Evolutionary conservation across 2,888 invertebrate genomes (phyloP), one percentile per base, ranked within the genome.

Genomic region (Ormia ochracea): DNA sequence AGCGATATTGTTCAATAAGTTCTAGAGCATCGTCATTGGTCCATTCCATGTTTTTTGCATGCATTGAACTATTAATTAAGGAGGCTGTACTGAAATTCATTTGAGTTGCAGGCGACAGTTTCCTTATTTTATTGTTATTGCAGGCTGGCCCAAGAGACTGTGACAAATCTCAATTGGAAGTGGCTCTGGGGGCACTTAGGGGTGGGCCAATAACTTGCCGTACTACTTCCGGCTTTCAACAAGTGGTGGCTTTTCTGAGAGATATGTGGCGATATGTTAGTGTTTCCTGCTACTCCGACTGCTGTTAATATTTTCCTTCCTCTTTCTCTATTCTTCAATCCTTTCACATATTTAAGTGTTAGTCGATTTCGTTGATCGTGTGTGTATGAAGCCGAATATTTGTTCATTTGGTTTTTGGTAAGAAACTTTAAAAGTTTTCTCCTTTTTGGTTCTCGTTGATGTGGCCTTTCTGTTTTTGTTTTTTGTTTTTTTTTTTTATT

Each of bases 11-110:
- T 84, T 89, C 88, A 79, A 89, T 89, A 14, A 89, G 84, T 82
- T 89, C 88, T 43, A 89, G 78, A 6, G 89, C 89, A 84, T 89
- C 89, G 77, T 89, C 89, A 81, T 89, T 89, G 68, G 89, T 89
- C 88, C 88, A 89, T 85, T 89, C 88, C 88, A 89, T 89, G 85
- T 82, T 86, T 68, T 83, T 85, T 83, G 70, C 82, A 76, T 82
- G 85, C 76, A 81, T 78, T 48, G 81, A 63, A 26, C 63, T 76
- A 68, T 73, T 78, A 45, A 66, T 61, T 56, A 83, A 80, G 72
- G 83, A 83, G 69, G 84, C 84, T 38, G 85, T 76, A 79, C 83
- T 84, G 83, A 85, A 86, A 85, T 87, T 87, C 87, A 88, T 87
- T 61, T 76, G 14, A 48, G 61, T 10, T 4, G 4, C 33, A 59